Evolutionary conservation across 1,140 invertebrate genomes (phyloP).

Genomic region (Drosophila albomicans): DNA sequence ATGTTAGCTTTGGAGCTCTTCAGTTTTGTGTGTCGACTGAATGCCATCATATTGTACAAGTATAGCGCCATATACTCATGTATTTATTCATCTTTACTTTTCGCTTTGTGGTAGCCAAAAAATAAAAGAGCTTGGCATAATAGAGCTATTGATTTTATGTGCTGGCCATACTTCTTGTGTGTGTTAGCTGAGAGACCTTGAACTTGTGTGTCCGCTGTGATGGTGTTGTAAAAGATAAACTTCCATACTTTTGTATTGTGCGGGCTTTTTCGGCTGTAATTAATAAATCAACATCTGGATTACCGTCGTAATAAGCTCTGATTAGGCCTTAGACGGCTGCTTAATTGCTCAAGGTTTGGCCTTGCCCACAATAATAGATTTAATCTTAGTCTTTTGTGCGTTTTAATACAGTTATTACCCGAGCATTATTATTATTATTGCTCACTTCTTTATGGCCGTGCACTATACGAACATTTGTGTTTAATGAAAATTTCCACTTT

Average conservation of each 20-base stretch:
- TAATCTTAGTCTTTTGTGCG: constrained; percentile 13
- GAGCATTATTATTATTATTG: constrained; percentile 5
- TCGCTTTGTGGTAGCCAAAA: neutral
- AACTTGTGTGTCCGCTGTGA: constrained; percentile 16
- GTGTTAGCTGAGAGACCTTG: constrained; percentile 13
- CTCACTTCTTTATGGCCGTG: neutral
- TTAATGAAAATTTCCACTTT: neutral
- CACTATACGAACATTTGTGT: neutral
- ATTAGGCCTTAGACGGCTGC: constrained; percentile 12
- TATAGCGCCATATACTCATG: neutral
- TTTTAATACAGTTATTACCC: constrained; percentile 1
- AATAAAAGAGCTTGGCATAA: constrained; percentile 9
- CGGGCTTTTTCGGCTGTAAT: constrained; percentile 23
- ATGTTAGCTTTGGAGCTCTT: constrained; percentile 33
- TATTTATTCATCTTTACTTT: constrained; percentile 15
- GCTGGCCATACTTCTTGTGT: neutral
- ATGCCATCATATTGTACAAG: neutral
- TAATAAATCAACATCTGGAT: constrained; percentile 39
- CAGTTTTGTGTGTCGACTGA: neutral
- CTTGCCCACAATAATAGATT: constrained; percentile 26
- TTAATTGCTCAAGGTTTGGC: constrained; percentile 28
- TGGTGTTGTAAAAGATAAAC: constrained; percentile 30
- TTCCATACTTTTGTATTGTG: constrained; percentile 1
- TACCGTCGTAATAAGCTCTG: constrained; percentile 23
- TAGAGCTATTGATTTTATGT: constrained; percentile 37